Conservation (phyloP, 2,113 vertebrate genomes). For the Emydura subglobosa region DNA sequence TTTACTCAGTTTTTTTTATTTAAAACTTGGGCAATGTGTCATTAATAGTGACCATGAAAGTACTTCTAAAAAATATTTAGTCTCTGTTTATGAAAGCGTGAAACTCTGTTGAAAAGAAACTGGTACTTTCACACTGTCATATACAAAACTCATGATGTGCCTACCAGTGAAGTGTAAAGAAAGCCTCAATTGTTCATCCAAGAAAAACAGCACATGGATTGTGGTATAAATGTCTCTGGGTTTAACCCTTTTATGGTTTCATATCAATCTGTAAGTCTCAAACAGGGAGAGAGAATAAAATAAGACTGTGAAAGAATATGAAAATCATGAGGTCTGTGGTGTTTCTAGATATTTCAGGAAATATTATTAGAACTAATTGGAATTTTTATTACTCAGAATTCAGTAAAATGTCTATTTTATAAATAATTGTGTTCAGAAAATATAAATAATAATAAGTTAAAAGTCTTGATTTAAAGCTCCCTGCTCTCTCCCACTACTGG, state of each 20-base stretch:
- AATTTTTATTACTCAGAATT: conserved; percentile 18
- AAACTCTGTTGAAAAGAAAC: conserved; percentile 68
- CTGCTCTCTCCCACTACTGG: background rate
- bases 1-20: conserved; percentile 15
- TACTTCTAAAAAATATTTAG: conserved; percentile 32
- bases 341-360: conserved; percentile 5
- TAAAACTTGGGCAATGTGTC: background rate
- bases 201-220: conserved; percentile 13
- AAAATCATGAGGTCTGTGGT: background rate
- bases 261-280: background rate
- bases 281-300: background rate
- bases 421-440: background rate
- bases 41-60: conserved; percentile 29
- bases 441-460: conserved; percentile 45
- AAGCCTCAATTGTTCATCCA: conserved; percentile 33
- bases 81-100: conserved; percentile 60
- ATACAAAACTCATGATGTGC: conserved; percentile 37
- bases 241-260: background rate
- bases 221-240: background rate
- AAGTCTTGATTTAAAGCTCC: conserved; percentile 12
- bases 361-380: background rate
- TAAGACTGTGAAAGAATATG: background rate
- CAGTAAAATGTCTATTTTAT: background rate
- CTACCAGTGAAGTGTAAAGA: conserved; percentile 34
- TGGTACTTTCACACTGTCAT: conserved; percentile 62